Percentiles rank a stretch among this genome's conserved stretches.
Evolutionary conservation across 2,888 invertebrate species (phyloP).

Genomic region (Noctua pronuba): DNA sequence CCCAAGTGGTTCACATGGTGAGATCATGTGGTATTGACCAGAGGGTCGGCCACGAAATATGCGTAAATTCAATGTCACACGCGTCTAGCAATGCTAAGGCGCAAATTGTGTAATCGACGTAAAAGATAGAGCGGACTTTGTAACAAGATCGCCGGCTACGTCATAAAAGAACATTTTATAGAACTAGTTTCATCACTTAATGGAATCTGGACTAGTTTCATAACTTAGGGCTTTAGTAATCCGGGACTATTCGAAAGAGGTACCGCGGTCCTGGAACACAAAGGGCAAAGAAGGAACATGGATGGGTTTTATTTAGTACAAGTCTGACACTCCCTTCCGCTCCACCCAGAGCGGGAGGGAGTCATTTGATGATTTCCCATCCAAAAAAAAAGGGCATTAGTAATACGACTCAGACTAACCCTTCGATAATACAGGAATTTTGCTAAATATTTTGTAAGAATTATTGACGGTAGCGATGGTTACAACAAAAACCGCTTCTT

Average conservation of each 20-base stretch:
- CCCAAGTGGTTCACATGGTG: slow-evolving; percentile 53
- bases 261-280: no score
- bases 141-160: slow-evolving; percentile 28
- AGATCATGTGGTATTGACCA: slow-evolving; percentile 59
- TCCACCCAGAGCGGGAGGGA: no score
- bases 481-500: neutral
- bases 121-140: slow-evolving; percentile 49
- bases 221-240: neutral
- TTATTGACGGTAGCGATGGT: neutral
- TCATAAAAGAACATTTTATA: slow-evolving; percentile 17
- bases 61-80: slow-evolving; percentile 75
- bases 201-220: slow-evolving; percentile 1
- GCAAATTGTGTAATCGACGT: slow-evolving; percentile 70
- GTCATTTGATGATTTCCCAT: no score
- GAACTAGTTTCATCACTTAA: neutral
- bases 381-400: no score
- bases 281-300: no score
- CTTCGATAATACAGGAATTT: neutral
- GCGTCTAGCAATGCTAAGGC: slow-evolving; percentile 72
- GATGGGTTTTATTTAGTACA: no score
- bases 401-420: neutral
- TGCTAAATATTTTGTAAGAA: no score
- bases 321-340: no score
- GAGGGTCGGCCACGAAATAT: slow-evolving; percentile 67
- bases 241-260: no score